A percentile compares a stretch with the other conserved stretches of the same genome.
These are phyloP conservation scores for Tetramorium parvispinum DNA, from an alignment of 1,140 invertebrate genomes.

Conservation along the genomic window DNA sequence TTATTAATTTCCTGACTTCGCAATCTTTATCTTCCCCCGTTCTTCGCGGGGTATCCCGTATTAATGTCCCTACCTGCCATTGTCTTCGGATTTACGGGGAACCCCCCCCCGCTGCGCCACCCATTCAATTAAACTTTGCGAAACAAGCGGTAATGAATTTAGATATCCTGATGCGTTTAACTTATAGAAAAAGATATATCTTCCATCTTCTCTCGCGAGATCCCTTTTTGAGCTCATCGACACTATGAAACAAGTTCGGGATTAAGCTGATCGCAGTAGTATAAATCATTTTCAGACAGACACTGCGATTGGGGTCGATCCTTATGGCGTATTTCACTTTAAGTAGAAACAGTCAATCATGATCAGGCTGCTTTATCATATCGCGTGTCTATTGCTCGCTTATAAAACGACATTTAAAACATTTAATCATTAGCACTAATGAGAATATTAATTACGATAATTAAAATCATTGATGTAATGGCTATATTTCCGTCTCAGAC, in stretches of 20 bases:
- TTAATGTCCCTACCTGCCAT: constrained; percentile 45
- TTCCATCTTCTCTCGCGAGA: constrained; percentile 23
- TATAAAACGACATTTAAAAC: background rate
- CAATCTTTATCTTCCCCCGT: background rate
- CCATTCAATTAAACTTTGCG: constrained; percentile 77
- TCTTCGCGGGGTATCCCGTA: constrained; percentile 18
- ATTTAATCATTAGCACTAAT: background rate
- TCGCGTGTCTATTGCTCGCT: background rate
- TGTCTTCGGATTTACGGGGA: constrained; percentile 53
- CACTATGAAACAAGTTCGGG: constrained; percentile 1
- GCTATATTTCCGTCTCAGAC: background rate
- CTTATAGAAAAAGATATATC: constrained; percentile 51
- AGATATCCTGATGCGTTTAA: constrained; percentile 72
- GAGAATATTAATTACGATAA: background rate
- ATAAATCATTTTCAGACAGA: constrained; percentile 56
- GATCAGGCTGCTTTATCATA: constrained; percentile 13
- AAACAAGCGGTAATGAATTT: constrained; percentile 75
- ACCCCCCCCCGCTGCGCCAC: constrained; percentile 41
- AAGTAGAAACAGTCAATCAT: constrained; percentile 2
- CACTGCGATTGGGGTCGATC: constrained; percentile 12
- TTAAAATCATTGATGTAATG: background rate
- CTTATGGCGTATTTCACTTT: background rate
- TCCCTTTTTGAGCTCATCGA: constrained; percentile 42
- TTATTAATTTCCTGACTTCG: constrained; percentile 55
- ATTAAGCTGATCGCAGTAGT: constrained; percentile 67